Percentiles rank a stretch among this genome's conserved stretches.
Conservation (phyloP, 1,140 invertebrate species). For the Lordiphosa clarofinis region DNA sequence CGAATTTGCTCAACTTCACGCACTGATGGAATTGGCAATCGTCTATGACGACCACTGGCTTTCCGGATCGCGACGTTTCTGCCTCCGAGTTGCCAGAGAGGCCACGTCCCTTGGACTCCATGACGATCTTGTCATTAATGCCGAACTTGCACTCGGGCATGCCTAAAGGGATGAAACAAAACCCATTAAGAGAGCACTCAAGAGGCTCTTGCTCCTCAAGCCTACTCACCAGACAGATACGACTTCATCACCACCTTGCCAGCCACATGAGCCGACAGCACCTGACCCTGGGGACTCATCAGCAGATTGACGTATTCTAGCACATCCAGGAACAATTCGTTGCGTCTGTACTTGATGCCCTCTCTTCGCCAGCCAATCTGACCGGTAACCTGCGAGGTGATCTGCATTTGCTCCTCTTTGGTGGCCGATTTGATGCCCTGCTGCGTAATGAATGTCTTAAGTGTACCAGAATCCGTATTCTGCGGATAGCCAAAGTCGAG, state of each 20-base stretch:
- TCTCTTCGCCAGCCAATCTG: conserved; percentile 99
- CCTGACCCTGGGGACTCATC: conserved; percentile 99
- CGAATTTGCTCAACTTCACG: conserved; percentile 99
- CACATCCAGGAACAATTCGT: conserved; percentile 99
- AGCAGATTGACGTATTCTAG: conserved; percentile 99
- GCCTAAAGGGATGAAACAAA: conserved; percentile 76
- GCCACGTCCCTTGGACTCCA: conserved; percentile 95
- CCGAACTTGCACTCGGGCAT: conserved; percentile 99
- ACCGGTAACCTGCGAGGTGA: conserved; percentile 99
- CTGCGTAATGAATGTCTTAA: conserved; percentile 99
- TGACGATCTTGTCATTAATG: conserved; percentile 99
- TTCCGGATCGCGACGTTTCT: conserved; percentile 92
- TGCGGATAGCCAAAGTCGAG: conserved; percentile 99
- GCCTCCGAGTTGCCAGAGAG: conserved; percentile 87
- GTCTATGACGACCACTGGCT: conserved; percentile 99
- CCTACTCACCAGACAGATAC: conserved; percentile 89
- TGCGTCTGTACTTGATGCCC: conserved; percentile 99
- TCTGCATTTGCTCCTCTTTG: conserved; percentile 99
- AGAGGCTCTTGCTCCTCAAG: neutral
- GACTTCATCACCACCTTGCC: conserved; percentile 99
- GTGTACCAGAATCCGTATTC: conserved; percentile 99
- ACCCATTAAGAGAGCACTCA: neutral
- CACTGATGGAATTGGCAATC: conserved; percentile 99
- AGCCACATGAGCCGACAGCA: conserved; percentile 98
- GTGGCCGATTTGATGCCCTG: conserved; percentile 99